Evolutionary conservation across 2,797 vertebrate species (phyloP).

Genomic region (Danio jaintianensis): DNA sequence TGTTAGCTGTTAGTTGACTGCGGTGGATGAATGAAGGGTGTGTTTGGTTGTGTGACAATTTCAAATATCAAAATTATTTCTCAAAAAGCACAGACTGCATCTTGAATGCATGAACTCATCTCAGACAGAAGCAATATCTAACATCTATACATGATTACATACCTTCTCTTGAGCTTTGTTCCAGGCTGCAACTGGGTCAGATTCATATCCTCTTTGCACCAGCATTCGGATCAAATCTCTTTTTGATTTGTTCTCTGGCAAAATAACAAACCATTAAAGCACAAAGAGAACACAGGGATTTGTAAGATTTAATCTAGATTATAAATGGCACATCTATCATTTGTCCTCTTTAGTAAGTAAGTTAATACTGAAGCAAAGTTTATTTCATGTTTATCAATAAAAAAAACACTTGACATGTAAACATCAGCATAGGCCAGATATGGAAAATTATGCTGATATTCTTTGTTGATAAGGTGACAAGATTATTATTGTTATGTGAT

Average conservation of each 20-base stretch:
- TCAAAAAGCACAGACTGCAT: background rate
- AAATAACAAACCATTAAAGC: background rate
- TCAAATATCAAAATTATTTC: too few relatives aligned
- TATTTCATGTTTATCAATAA: background rate
- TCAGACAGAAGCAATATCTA: background rate
- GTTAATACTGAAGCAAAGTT: background rate
- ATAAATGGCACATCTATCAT: background rate
- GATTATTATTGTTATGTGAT: too few relatives aligned
- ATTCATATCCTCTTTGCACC: slow-evolving; percentile 95
- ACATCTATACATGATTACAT: slow-evolving; percentile 8
- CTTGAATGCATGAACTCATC: background rate
- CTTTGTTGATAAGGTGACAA: too few relatives aligned
- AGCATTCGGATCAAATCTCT: slow-evolving; percentile 95
- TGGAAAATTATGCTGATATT: too few relatives aligned
- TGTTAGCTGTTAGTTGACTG: too few relatives aligned
- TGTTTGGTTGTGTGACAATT: background rate
- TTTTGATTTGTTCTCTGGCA: slow-evolving; percentile 95
- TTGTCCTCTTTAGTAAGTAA: background rate
- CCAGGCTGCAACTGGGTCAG: slow-evolving; percentile 95
- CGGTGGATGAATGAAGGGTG: background rate
- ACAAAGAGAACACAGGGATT: background rate
- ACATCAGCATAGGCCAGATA: too few relatives aligned
- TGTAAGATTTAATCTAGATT: background rate
- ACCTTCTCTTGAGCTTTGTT: slow-evolving; percentile 89
- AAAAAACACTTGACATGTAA: too few relatives aligned